Evolutionary conservation across 2,888 invertebrate genomes (phyloP).

Genomic region (Coecobrya sp.): DNA sequence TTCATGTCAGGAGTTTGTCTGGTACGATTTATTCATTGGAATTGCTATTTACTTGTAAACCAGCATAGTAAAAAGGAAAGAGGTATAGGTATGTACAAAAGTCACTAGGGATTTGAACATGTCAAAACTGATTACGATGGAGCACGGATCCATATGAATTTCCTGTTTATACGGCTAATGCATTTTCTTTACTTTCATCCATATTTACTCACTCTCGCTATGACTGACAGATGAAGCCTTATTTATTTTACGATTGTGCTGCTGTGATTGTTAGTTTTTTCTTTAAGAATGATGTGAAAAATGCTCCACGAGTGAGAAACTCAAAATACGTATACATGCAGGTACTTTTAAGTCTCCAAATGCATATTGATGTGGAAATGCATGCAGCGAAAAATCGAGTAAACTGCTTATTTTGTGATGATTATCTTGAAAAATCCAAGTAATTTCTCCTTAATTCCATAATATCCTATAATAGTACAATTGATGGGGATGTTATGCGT

Average conservation of each 20-base stretch:
- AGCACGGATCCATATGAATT: background rate
- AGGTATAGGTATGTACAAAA: background rate
- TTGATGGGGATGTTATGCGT: conserved; percentile 28
- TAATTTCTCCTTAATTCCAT: conserved; percentile 59
- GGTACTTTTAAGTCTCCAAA: background rate
- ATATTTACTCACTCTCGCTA: conserved; percentile 46
- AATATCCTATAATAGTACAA: conserved; percentile 59
- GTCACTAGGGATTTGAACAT: conserved; percentile 7
- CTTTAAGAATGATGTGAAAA: background rate
- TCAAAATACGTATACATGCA: background rate
- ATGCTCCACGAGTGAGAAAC: background rate
- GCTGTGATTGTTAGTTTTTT: conserved; percentile 70
- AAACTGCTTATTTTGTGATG: conserved; percentile 60
- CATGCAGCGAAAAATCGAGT: background rate
- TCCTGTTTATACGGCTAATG: background rate
- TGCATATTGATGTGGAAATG: background rate
- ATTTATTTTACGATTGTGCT: conserved; percentile 53
- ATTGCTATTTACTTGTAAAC: too few relatives aligned
- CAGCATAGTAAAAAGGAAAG: too few relatives aligned
- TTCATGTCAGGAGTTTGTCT: conserved; percentile 48
- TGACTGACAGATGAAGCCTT: conserved; percentile 62
- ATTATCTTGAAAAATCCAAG: conserved; percentile 38
- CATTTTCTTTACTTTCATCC: conserved; percentile 13
- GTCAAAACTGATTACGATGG: conserved; percentile 41
- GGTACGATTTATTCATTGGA: background rate